Percentiles rank a stretch among this genome's conserved stretches.
phyloP scores from a whole-genome alignment of 2,888 invertebrate species.

The Seira ritae region DNA sequence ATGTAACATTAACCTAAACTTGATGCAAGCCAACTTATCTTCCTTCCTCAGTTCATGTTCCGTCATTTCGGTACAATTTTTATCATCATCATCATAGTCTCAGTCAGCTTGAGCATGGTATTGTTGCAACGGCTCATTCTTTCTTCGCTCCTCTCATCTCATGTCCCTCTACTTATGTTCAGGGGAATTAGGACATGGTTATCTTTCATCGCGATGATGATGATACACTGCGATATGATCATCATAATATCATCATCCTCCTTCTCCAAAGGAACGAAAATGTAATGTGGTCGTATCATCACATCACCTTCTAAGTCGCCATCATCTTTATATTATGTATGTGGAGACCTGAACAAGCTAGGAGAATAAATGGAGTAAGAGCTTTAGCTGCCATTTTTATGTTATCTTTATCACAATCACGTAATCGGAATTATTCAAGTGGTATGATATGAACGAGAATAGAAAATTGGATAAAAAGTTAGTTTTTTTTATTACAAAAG shows the following conservation, averaged over 20 bases:
- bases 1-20: constrained; percentile 8
- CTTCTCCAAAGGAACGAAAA: too few species aligned
- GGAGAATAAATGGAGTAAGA: background rate
- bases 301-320: too few species aligned
- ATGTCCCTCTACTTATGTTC: background rate
- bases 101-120: too few species aligned
- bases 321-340: too few species aligned
- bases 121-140: too few species aligned
- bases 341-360: too few species aligned
- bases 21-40: constrained; percentile 1
- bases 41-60: background rate
- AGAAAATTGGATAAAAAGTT: constrained; percentile 4
- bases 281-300: too few species aligned
- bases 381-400: background rate
- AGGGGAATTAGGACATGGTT: background rate
- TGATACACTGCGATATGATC: background rate
- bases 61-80: background rate
- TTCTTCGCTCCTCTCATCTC: too few species aligned
- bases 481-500: background rate
- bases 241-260: too few species aligned
- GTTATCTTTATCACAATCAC: constrained; percentile 9
- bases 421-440: constrained; percentile 14
- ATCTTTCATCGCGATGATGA: background rate
- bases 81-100: background rate
- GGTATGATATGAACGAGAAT: background rate